Percentiles rank a stretch among this genome's conserved stretches.
phyloP scores from a whole-genome alignment of 2,888 invertebrate species.

The Sinopyrophorus schimmeli region DNA sequence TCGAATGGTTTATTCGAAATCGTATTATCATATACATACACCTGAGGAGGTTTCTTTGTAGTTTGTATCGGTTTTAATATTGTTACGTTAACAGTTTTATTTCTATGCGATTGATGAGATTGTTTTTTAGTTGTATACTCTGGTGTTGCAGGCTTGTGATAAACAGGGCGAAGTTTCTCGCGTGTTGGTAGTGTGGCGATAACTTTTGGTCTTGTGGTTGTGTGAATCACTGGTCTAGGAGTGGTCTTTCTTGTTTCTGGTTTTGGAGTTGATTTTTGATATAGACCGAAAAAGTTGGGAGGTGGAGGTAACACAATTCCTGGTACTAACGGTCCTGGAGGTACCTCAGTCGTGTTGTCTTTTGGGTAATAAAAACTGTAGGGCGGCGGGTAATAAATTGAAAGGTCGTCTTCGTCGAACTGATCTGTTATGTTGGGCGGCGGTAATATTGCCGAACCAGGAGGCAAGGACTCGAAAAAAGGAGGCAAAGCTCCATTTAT shows the following conservation, averaged over 20 bases:
- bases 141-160: conserved; percentile 21
- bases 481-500: conserved; percentile 52
- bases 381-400: conserved; percentile 88
- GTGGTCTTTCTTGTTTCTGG: background rate
- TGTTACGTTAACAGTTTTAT: conserved; percentile 46
- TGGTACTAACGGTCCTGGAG: conserved; percentile 84
- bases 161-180: background rate
- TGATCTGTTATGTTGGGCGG: conserved; percentile 63
- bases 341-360: conserved; percentile 72
- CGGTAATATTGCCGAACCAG: conserved; percentile 62
- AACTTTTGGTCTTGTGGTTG: conserved; percentile 33
- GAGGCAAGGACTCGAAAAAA: conserved; percentile 62
- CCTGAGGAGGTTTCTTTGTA: conserved; percentile 50
- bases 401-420: conserved; percentile 89
- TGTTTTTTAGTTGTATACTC: conserved; percentile 1
- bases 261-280: conserved; percentile 57
- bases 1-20: conserved; percentile 59
- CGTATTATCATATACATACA: conserved; percentile 52
- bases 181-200: too few species aligned
- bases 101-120: conserved; percentile 14
- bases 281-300: conserved; percentile 79
- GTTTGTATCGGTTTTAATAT: conserved; percentile 52
- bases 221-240: too few species aligned
- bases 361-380: conserved; percentile 83
- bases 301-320: conserved; percentile 88